Conservation (phyloP, 1,140 invertebrate species). For the Asobara japonica region DNA sequence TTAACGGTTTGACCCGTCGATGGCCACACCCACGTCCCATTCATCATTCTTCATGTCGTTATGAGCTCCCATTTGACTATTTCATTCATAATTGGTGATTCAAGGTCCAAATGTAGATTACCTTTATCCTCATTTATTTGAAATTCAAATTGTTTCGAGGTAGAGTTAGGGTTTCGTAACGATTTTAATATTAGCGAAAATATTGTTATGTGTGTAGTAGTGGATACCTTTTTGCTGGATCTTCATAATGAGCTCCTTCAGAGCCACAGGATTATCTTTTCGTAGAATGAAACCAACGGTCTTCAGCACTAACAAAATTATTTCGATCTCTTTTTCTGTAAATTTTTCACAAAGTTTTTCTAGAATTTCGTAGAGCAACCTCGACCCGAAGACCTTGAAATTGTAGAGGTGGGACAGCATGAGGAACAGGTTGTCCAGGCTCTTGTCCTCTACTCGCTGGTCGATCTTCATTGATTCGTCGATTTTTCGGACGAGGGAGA, state of each 20-base stretch:
- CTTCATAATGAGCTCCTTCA: slow-evolving; percentile 84
- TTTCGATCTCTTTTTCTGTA: slow-evolving; percentile 86
- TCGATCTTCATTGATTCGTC: slow-evolving; percentile 68
- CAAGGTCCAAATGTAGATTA: no score
- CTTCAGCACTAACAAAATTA: slow-evolving; percentile 83
- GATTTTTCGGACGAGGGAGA: slow-evolving; percentile 75
- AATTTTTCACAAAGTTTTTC: slow-evolving; percentile 72
- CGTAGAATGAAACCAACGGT: slow-evolving; percentile 85
- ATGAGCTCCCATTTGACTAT: no score
- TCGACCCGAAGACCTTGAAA: slow-evolving; percentile 85
- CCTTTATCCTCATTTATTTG: no score
- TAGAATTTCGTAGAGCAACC: slow-evolving; percentile 82
- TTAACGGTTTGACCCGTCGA: no score
- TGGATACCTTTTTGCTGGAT: slow-evolving; percentile 80
- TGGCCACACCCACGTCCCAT: no score
- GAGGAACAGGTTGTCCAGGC: slow-evolving; percentile 85
- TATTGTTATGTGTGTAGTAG: no score
- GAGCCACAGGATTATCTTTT: slow-evolving; percentile 85
- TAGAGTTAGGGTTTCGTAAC: no score
- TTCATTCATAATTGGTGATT: no score
- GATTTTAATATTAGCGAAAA: no score
- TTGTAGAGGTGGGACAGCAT: slow-evolving; percentile 87
- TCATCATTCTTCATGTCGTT: no score
- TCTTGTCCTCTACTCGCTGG: slow-evolving; percentile 77
- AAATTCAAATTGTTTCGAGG: no score